Evolutionary conservation across 2,888 invertebrate species (phyloP).

Genomic region (Sussaba pulchella): DNA sequence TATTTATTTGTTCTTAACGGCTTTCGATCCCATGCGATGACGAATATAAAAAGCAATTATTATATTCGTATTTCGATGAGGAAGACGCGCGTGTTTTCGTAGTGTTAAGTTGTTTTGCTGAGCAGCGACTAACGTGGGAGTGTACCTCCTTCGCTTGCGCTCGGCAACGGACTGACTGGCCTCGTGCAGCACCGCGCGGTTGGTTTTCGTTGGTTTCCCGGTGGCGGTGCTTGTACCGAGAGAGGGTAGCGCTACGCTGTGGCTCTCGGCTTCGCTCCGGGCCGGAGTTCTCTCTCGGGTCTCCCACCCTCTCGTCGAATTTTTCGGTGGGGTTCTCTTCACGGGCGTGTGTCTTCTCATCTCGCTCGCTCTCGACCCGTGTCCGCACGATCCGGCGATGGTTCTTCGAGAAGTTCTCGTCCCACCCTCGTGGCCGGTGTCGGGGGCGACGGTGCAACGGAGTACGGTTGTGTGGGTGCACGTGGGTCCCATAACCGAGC

Average conservation of each 20-base stretch:
- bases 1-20: too few species aligned
- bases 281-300: slow-evolving; percentile 11
- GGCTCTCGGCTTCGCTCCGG: slow-evolving; percentile 25
- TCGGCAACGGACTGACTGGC: slow-evolving; percentile 77
- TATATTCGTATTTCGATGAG: neutral
- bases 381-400: neutral
- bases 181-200: slow-evolving; percentile 72
- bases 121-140: slow-evolving; percentile 47
- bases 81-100: slow-evolving; percentile 24
- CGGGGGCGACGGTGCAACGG: neutral
- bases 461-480: slow-evolving; percentile 23
- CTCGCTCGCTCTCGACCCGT: slow-evolving; percentile 2
- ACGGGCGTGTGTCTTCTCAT: slow-evolving; percentile 4
- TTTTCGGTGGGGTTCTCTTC: neutral
- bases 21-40: too few species aligned
- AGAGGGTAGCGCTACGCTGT: slow-evolving; percentile 37
- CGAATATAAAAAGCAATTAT: too few species aligned
- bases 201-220: slow-evolving; percentile 67
- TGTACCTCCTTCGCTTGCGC: slow-evolving; percentile 71
- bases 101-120: slow-evolving; percentile 20
- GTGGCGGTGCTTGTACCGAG: slow-evolving; percentile 62
- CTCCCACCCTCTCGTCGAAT: too few species aligned
- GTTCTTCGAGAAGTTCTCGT: neutral
- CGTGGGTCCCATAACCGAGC: slow-evolving; percentile 9
- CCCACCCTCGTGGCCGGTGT: neutral